Base-by-base conservation (phyloP, 2,113 vertebrate species). In the Rattus rattus region DNA sequence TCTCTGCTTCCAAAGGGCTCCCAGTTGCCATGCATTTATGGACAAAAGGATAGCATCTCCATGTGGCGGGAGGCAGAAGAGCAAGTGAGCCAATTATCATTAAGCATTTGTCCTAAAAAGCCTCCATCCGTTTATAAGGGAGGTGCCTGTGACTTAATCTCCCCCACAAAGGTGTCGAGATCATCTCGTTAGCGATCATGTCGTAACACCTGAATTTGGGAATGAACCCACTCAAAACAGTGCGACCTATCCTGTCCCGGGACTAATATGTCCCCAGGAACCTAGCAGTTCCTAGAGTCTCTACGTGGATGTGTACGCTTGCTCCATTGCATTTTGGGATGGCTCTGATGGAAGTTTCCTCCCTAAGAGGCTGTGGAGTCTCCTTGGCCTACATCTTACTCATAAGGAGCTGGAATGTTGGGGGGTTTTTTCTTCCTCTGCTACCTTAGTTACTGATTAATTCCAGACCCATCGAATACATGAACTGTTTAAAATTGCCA, bases 361-460 rank as follows among this genome's bases (percentile, higher is more conserved):
- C 90, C 92, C 73, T 56, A 86, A 93, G 96, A 96, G 77, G 89
- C 96, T 94, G 92, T 52, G 90, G 97, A 96, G 36, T 96, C 63
- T 73, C 94, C 92, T 96, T 49, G 73, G 59, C 95, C 94, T 96
- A 98, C 94, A 98, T 97, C 98, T 97, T 88, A 96, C 59, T 97
- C 36, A 96, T 97, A 98, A 96, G 91, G 96, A 94, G 76, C 80
- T 94, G 69, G 72, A 24, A 26, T 83, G 63, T 65, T 77, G 24
- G 26, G 39, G 49, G 11, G 0, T 56, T 81, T 96, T 79, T 95
- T 20, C 0, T 67, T 91, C 97, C 93, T 77, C 90, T 87, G 88
- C 81, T 94, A 94, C 97, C 96, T 97, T 96, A 92, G 28, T 96
- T 97, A 88, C 81, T 96, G 96, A 97, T 96, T 36, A 97, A 96